Percentiles rank a stretch among this genome's conserved stretches.
phyloP scores from a whole-genome alignment of 2,797 vertebrate species.

The Alfaro cultratus region DNA sequence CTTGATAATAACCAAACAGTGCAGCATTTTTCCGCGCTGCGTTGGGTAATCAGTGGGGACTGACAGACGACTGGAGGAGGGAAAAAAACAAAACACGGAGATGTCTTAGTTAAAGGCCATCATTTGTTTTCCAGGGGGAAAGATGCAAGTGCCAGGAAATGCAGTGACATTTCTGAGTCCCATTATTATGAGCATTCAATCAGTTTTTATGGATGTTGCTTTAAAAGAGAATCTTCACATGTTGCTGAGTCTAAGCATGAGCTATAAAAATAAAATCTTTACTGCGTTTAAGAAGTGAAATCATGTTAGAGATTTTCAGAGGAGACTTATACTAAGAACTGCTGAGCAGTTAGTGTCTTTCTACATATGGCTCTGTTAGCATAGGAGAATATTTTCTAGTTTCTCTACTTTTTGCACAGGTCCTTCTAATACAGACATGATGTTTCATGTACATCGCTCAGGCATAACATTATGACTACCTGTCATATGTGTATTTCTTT shows the following conservation, averaged over 20 bases:
- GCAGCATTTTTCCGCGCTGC: background rate
- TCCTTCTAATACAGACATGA: background rate
- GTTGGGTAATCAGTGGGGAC: conserved; percentile 22
- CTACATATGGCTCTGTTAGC: background rate
- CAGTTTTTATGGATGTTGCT: conserved; percentile 18
- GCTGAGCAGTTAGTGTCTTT: background rate
- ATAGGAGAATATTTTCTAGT: background rate
- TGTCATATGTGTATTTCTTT: background rate
- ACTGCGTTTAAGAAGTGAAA: background rate
- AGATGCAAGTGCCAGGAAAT: conserved; percentile 19
- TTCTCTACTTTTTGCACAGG: background rate
- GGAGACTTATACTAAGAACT: background rate
- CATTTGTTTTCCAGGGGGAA: conserved; percentile 31
- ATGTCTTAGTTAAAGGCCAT: conserved; percentile 49
- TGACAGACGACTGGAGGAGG: conserved; percentile 23
- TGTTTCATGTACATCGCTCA: background rate
- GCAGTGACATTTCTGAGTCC: conserved; percentile 48
- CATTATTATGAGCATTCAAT: conserved; percentile 27
- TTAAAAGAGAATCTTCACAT: background rate
- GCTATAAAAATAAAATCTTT: background rate
- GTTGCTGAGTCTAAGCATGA: background rate
- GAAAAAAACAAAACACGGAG: background rate
- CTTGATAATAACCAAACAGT: conserved; percentile 51
- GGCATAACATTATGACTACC: background rate
- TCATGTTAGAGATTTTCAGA: background rate